Base-by-base conservation (phyloP, 2,113 vertebrate genomes). In the Hystrix cristata region DNA sequence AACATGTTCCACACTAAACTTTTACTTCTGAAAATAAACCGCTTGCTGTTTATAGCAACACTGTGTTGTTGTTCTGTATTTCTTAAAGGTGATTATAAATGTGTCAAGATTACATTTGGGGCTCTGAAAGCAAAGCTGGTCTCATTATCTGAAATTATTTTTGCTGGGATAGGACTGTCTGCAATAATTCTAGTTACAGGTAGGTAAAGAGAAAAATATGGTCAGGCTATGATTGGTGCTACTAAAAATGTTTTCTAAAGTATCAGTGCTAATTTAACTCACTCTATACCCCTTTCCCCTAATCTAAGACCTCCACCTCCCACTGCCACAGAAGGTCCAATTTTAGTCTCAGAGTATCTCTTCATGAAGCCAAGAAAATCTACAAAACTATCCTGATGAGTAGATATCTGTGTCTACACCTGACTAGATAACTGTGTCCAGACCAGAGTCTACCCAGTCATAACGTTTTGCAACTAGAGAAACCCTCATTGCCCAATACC, bases 11-110 rank as follows among this genome's bases (percentile, higher is more conserved):
- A 95, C 16, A 59, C 55, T 90, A 86, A 97, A 93, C 13, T 43
- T 91, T 89, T 83, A 34, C 38, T 89, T 95, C 79, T 78, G 88
- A 80, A 97, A 97, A 95, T 95, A 96, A 97, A 94, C 64, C 79
- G 3, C 14, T 25, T 43, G 38, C 79, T 95, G 83, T 95, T 93
- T 97, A 78, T 81, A 94, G 93, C 74, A 97, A 95, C 82, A 80
- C 59, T 55, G 62, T n/a, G 51, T 43, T 80, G 62, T 74, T 94
- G 51, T 88, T 96, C 79, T 48, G 9, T 83, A 76, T 80, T 83
- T 97, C 80, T 55, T 55, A 55, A 93, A 96, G 84, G 87, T 92
- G 74, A 93, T 90, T 94, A 59, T 62, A 74, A 95, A 38, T n/a
- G 34, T 92, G 74, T 93, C 38, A 51, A 84, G 53, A 93, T 83